A percentile compares a stretch with the other conserved stretches of the same genome.
Conservation (phyloP, 2,797 vertebrate genomes). For the Nasua narica region DNA sequence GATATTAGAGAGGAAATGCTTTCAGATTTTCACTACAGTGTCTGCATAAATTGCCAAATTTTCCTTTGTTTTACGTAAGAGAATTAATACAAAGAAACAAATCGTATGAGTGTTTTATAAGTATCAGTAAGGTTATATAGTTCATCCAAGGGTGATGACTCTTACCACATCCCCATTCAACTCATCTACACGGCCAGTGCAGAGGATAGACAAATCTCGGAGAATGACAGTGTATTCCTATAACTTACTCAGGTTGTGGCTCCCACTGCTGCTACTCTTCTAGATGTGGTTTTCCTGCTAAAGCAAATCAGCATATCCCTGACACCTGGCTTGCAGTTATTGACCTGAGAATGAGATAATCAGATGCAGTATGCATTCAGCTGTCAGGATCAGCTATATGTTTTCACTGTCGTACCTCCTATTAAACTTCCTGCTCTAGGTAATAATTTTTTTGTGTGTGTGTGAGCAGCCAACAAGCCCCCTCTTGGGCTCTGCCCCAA, state of each 20-base stretch:
- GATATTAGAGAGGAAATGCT: neutral
- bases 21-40: neutral
- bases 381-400: neutral
- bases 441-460: conserved; percentile 38
- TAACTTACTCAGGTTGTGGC: neutral
- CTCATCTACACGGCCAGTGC: neutral
- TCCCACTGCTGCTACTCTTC: neutral
- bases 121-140: neutral
- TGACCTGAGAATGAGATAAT: neutral
- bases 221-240: neutral
- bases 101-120: neutral
- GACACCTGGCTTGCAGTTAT: neutral
- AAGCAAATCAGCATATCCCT: neutral
- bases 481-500: no score
- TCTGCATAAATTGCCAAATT: neutral
- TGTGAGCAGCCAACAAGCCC: no score
- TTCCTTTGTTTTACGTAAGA: neutral
- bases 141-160: neutral
- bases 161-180: neutral
- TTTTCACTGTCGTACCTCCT: neutral
- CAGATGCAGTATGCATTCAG: neutral
- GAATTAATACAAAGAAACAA: neutral
- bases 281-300: neutral
- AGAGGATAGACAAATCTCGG: neutral
- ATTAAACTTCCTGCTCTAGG: neutral